Conservation (phyloP, 2,797 vertebrate genomes). For the Karalla daura region DNA sequence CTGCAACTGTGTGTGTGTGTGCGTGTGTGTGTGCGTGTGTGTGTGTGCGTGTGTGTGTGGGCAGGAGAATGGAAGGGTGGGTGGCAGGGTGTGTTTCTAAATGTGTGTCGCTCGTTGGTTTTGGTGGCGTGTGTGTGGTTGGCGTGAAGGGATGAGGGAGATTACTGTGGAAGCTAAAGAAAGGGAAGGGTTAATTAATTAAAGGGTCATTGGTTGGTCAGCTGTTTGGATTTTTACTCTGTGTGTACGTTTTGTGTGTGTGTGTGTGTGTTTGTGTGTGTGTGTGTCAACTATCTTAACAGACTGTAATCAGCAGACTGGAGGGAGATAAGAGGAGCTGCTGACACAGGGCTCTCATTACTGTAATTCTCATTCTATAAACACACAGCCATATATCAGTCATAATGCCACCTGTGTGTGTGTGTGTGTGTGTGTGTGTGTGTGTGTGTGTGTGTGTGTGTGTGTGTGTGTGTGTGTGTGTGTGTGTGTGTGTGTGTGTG, state of each 20-base stretch:
- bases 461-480: slow-evolving; percentile 45
- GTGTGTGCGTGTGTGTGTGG: slow-evolving; percentile 1
- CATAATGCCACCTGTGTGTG: slow-evolving; percentile 6
- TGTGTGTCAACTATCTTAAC: slow-evolving; percentile 55
- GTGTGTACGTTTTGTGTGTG: neutral
- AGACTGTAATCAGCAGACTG: slow-evolving; percentile 79
- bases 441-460: slow-evolving; percentile 51
- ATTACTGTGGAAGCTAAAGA: slow-evolving; percentile 53
- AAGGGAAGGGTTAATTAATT: slow-evolving; percentile 71
- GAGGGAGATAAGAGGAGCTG: slow-evolving; percentile 71
- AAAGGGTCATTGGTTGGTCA: slow-evolving; percentile 61
- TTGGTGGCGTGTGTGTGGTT: slow-evolving; percentile 28
- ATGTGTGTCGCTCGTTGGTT: slow-evolving; percentile 41
- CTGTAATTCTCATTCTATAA: slow-evolving; percentile 71
- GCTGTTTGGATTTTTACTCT: slow-evolving; percentile 21
- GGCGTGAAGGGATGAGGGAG: slow-evolving; percentile 39
- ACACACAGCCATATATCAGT: slow-evolving; percentile 13
- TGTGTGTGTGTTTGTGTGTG: neutral
- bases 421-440: slow-evolving; percentile 39
- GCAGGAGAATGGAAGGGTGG: slow-evolving; percentile 24
- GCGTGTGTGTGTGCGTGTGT: slow-evolving; percentile 34
- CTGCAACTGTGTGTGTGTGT: slow-evolving; percentile 38
- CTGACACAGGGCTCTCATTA: slow-evolving; percentile 83
- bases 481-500: slow-evolving; percentile 37
- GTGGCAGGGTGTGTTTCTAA: slow-evolving; percentile 34